phyloP scores from a whole-genome alignment of 2,797 vertebrate genomes.

The Coluber constrictor region DNA sequence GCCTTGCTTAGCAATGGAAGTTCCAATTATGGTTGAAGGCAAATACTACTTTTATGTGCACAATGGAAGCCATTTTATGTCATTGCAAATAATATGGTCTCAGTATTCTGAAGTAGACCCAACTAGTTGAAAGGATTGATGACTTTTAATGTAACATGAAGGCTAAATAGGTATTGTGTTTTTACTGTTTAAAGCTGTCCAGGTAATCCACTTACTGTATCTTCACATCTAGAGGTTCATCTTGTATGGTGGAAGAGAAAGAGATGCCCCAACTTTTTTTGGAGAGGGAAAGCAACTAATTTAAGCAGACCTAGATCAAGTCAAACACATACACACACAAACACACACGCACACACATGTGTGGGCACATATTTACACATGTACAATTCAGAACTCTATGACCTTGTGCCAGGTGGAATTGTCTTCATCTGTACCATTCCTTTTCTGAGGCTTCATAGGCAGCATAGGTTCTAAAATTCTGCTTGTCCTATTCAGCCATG shows the following conservation, averaged over 20 bases:
- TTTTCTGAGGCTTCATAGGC: background rate
- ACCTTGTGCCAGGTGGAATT: background rate
- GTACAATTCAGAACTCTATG: background rate
- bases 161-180: background rate
- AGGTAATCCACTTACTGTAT: background rate
- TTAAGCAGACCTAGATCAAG: background rate
- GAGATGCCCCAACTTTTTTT: background rate
- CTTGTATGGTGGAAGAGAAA: background rate
- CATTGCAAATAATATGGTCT: background rate
- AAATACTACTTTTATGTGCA: background rate
- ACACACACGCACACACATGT: no score
- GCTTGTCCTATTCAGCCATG: background rate
- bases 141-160: background rate
- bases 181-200: background rate
- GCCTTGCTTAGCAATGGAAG: background rate
- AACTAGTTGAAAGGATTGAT: background rate
- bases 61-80: background rate
- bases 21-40: background rate
- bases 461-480: background rate
- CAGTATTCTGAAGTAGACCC: background rate
- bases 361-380: background rate
- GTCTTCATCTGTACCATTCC: background rate
- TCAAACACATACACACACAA: background rate
- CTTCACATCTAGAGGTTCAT: background rate
- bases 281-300: background rate